Evolutionary conservation across 2,797 vertebrate genomes (phyloP), one percentile per base, ranked within the genome.

Genomic region (Hapalemur alaotrensis): DNA sequence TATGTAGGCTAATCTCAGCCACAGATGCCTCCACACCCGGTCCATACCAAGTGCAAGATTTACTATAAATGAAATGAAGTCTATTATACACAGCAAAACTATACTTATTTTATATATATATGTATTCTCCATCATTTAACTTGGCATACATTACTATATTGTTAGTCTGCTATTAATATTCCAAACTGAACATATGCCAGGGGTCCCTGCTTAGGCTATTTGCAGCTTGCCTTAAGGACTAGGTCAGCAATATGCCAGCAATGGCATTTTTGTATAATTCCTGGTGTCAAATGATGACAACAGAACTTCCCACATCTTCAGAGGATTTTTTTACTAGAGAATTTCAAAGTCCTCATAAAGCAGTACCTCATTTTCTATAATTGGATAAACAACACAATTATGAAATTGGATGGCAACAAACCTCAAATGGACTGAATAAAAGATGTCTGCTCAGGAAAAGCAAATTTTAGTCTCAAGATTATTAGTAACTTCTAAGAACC

Each of bases 331-430:
- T 95, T 69, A 82, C 61, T 43, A 76, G 25, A 91, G 12, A 81
- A 48, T 89, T 92, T 92, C 61, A 65, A 85, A 95, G 57, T 78
- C 78, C 4, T 72, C 22, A 70, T 30, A 28, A 28, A 57, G 50
- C 41, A 85, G 32, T 1, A 54, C 63, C 83, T 95, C 41, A 57
- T 28, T 72, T 83, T 91, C 48, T 94, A 1, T 61, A 94, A 95
- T 10, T 87, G 38, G 43, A 43, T 48, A 91, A 93, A 93, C 43
- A 85, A 83, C 18, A 88, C 7, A 69, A 83, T 81, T 80, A 61
- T n/a, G 63, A 87, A 83, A 90, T 5, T 95, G 57, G 32, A 90
- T n/a, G 57, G 46, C 32, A 86, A 82, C 30, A 93, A 84, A 86
- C 84, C 23, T 91, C 81, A 67, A 82, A 48, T 35, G 41, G 54